Conservation (phyloP, 2,797 vertebrate genomes). For the Hippopotamyrus pictus region DNA sequence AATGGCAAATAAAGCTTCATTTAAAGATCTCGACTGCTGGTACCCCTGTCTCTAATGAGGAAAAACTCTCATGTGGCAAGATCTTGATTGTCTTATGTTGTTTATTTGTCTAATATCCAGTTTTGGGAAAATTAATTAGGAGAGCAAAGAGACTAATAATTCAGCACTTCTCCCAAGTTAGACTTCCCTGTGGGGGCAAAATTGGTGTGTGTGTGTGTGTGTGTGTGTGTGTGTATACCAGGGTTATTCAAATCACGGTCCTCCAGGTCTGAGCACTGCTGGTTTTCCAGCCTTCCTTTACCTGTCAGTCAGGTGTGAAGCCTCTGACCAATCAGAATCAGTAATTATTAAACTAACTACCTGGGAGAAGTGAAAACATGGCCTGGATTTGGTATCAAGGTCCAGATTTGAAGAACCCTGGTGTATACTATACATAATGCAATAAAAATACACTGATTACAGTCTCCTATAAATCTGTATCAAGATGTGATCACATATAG, state of each 20-base stretch:
- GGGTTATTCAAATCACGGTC: too few relatives aligned
- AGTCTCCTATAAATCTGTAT: neutral
- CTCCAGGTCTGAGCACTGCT: too few relatives aligned
- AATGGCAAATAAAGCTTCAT: neutral
- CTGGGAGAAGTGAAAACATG: too few relatives aligned
- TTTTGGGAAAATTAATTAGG: neutral
- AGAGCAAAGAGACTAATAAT: neutral
- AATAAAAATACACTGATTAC: neutral
- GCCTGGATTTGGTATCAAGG: too few relatives aligned
- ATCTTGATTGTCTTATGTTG: neutral
- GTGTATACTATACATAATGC: neutral
- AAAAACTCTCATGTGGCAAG: neutral
- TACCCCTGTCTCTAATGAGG: neutral
- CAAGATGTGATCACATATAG: neutral
- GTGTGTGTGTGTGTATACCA: too few relatives aligned
- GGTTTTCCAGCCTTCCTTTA: too few relatives aligned
- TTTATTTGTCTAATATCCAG: neutral
- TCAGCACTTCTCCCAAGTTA: neutral
- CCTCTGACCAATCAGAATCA: too few relatives aligned
- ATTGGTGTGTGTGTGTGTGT: neutral
- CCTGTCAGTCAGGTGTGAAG: too few relatives aligned
- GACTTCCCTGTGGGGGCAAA: neutral
- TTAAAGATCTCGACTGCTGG: neutral
- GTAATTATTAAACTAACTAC: too few relatives aligned
- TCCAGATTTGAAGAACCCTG: too few relatives aligned